phyloP scores from a whole-genome alignment of 1,140 invertebrate genomes.

The Pseudomyrmex sp. region DNA sequence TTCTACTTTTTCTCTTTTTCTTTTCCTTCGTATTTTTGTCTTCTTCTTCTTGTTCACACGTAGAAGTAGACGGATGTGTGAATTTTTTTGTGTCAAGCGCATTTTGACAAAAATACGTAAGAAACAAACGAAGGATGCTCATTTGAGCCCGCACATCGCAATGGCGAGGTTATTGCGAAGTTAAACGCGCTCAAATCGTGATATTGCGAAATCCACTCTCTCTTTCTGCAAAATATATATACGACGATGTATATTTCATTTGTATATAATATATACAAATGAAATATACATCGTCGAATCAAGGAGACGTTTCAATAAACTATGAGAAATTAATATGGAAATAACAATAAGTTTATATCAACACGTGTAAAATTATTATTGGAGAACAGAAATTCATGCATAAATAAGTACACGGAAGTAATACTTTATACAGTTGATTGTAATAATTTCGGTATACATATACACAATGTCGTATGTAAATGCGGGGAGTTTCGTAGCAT shows the following conservation, averaged over 20 bases:
- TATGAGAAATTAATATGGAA: neutral
- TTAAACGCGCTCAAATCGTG: neutral
- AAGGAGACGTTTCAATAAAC: constrained; percentile 1
- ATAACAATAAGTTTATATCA: neutral
- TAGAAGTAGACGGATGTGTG: constrained; percentile 68
- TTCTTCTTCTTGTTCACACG: constrained; percentile 63
- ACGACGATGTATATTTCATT: too few relatives aligned
- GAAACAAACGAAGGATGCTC: constrained; percentile 64
- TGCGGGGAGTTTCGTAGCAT: neutral
- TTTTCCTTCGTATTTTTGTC: constrained; percentile 52
- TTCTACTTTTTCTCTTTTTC: constrained; percentile 63
- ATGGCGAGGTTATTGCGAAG: constrained; percentile 72
- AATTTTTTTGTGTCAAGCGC: constrained; percentile 66
- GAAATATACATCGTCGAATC: neutral
- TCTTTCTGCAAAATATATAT: neutral
- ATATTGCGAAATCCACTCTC: neutral
- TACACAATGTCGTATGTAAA: too few relatives aligned
- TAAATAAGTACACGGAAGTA: neutral
- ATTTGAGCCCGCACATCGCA: constrained; percentile 81
- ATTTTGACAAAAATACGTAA: constrained; percentile 70
- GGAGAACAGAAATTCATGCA: neutral
- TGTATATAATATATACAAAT: neutral
- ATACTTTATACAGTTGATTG: neutral
- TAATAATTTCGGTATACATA: neutral
- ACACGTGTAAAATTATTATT: neutral